These are phyloP conservation scores for Trichosurus vulpecula DNA, from an alignment of 2,797 vertebrate genomes.

Conservation along the genomic window DNA sequence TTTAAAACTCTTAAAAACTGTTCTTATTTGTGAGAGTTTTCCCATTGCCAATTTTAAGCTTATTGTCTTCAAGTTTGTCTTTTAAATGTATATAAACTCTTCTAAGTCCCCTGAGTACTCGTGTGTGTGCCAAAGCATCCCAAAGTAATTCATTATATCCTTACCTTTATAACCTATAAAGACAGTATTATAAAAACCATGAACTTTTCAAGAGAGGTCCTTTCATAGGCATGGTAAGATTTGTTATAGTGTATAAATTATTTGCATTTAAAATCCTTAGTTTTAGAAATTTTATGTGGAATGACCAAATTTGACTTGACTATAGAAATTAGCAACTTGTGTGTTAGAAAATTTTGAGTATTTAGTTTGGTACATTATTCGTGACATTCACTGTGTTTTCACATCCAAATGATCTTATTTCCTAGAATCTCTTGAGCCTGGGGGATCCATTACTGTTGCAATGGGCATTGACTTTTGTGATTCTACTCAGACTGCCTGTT, in stretches of 20 bases:
- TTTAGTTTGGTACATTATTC: conserved; percentile 25
- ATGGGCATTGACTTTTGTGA: conserved; percentile 98
- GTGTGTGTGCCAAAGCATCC: neutral
- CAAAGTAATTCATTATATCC: neutral
- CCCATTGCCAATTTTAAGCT: conserved; percentile 14
- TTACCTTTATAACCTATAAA: neutral
- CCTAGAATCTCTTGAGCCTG: conserved; percentile 92
- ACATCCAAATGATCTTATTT: conserved; percentile 81
- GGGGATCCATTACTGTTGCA: conserved; percentile 91
- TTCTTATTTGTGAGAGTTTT: conserved; percentile 26
- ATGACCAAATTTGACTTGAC: conserved; percentile 29
- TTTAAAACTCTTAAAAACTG: conserved; percentile 17
- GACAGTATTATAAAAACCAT: neutral
- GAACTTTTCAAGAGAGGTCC: conserved; percentile 13
- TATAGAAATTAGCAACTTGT: neutral
- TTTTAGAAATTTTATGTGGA: conserved; percentile 14
- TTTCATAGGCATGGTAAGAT: conserved; percentile 11
- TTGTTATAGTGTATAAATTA: conserved; percentile 19
- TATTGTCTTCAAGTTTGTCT: conserved; percentile 38
- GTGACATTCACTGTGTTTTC: conserved; percentile 64
- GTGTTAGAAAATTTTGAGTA: conserved; percentile 10
- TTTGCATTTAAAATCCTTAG: conserved; percentile 37
- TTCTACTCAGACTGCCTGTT: conserved; percentile 95
- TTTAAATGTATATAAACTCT: conserved; percentile 31
- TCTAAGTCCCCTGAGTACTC: conserved; percentile 22